Conservation (phyloP, 2,113 vertebrate species). For the Rafetus swinhoei region DNA sequence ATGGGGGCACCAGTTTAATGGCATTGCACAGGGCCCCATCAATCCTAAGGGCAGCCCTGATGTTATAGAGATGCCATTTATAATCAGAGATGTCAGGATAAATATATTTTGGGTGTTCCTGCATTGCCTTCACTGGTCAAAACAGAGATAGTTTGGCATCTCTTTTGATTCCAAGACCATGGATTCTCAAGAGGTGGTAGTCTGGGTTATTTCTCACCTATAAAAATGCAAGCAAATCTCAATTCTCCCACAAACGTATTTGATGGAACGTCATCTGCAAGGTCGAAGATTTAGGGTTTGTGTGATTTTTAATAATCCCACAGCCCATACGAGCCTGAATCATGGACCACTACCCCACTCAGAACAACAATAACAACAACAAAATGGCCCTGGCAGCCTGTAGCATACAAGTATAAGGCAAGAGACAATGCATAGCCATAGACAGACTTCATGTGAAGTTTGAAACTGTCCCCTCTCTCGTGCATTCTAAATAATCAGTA, state of each 20-base stretch:
- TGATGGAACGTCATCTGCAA: neutral
- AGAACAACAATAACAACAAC: neutral
- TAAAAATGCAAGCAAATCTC: neutral
- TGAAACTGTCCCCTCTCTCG: neutral
- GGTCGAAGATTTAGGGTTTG: neutral
- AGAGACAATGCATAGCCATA: neutral
- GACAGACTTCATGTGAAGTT: neutral
- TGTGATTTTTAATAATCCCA: neutral
- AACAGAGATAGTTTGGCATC: neutral
- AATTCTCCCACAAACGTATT: neutral
- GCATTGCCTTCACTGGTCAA: constrained; percentile 30
- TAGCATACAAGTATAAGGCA: neutral
- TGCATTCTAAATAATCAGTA: neutral
- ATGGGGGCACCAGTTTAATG: no score
- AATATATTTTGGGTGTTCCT: constrained; percentile 38
- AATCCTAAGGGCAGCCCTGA: no score
- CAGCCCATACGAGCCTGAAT: neutral
- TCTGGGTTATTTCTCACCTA: neutral
- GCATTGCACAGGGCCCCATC: no score
- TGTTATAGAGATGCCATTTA: neutral
- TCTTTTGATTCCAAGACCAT: constrained; percentile 15
- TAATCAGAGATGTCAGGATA: constrained; percentile 4
- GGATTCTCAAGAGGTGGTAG: neutral
- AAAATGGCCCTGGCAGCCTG: neutral
- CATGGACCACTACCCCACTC: neutral